Conservation (phyloP, 2,888 invertebrate species). For the Campaea margaritaria region DNA sequence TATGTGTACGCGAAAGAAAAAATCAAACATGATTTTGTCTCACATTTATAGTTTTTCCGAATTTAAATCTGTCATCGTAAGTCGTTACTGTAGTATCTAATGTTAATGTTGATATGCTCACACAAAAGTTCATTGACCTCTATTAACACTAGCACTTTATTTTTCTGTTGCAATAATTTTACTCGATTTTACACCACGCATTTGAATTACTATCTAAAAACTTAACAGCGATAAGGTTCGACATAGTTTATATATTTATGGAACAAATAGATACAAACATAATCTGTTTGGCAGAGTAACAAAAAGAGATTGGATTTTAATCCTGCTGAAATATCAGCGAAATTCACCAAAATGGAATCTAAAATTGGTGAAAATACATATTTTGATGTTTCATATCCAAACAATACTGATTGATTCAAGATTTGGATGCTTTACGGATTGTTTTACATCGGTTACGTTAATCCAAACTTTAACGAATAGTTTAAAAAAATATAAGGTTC, state of each 20-base stretch:
- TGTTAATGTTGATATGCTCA: background rate
- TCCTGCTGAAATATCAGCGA: conserved; percentile 64
- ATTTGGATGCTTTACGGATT: conserved; percentile 42
- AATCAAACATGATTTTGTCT: background rate
- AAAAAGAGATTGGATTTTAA: conserved; percentile 71
- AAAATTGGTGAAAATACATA: conserved; percentile 59
- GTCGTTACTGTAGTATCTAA: conserved; percentile 15
- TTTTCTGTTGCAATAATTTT: conserved; percentile 5
- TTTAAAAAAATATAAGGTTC: no score
- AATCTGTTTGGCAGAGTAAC: conserved; percentile 66
- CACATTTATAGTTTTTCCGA: conserved; percentile 5
- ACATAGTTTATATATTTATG: conserved; percentile 15
- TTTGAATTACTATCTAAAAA: background rate
- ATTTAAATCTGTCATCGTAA: conserved; percentile 19
- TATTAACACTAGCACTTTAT: background rate
- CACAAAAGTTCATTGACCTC: conserved; percentile 8
- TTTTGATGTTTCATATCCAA: conserved; percentile 51
- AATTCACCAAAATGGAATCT: conserved; percentile 55
- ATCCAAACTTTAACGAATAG: background rate
- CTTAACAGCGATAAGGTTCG: conserved; percentile 8
- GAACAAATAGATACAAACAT: conserved; percentile 39
- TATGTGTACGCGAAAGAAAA: conserved; percentile 4
- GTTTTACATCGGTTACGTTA: conserved; percentile 37
- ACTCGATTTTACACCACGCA: background rate
- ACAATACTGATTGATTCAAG: conserved; percentile 58